Evolutionary conservation across 2,113 vertebrate genomes (phyloP).

Genomic region (Helogale parvula): DNA sequence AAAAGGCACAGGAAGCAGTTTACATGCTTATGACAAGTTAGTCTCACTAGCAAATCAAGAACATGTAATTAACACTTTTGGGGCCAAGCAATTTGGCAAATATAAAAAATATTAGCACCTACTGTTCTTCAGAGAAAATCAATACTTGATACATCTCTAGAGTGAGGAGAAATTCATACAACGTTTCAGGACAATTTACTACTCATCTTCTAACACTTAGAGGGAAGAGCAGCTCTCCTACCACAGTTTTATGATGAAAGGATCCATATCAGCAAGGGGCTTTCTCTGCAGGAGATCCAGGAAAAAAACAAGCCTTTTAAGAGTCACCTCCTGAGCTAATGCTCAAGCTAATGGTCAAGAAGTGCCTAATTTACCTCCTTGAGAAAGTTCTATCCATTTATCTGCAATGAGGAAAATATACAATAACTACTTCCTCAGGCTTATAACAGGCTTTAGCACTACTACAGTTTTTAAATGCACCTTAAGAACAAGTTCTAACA

Average conservation of each 20-base stretch:
- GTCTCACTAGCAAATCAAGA: conserved; percentile 17
- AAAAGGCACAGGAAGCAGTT: background rate
- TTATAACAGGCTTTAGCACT: background rate
- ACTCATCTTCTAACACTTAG: background rate
- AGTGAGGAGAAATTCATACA: background rate
- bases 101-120: background rate
- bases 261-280: background rate
- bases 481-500: background rate
- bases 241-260: background rate
- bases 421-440: background rate
- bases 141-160: background rate
- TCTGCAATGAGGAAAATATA: background rate
- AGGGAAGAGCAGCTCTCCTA: background rate
- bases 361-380: background rate
- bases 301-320: background rate
- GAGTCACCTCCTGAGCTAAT: background rate
- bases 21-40: background rate
- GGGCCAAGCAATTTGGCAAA: background rate
- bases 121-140: background rate
- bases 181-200: background rate
- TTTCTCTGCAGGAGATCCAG: background rate
- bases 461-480: background rate
- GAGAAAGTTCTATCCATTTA: background rate
- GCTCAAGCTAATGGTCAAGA: background rate
- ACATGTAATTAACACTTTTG: background rate